Conservation (phyloP, 2,888 invertebrate genomes). For the Callyntrura guangdongensis region DNA sequence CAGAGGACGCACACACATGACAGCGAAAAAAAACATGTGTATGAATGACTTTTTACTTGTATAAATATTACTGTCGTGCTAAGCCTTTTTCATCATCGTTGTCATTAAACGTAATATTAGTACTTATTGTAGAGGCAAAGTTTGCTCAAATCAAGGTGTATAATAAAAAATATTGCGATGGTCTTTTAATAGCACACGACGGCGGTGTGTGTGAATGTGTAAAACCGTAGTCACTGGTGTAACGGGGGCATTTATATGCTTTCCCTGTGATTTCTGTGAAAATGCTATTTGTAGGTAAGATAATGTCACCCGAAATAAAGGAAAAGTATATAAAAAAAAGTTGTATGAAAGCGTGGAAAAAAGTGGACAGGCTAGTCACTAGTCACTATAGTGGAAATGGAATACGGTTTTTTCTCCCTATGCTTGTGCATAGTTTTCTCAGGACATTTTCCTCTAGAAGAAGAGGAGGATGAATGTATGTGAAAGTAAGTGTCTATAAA, state of each 20-base stretch:
- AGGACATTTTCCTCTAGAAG: neutral
- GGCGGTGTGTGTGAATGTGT: no score
- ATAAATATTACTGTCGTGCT: neutral
- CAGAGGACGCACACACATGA: neutral
- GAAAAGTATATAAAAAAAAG: neutral
- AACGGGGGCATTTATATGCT: neutral
- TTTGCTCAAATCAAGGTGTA: slow-evolving; percentile 31
- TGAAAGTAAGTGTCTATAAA: slow-evolving; percentile 66
- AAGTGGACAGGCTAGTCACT: neutral
- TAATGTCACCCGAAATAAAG: slow-evolving; percentile 39
- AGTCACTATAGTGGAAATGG: no score
- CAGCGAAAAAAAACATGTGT: slow-evolving; percentile 14
- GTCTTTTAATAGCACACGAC: slow-evolving; percentile 22
- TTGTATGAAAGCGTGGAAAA: neutral
- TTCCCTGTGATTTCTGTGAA: neutral
- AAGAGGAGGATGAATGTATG: slow-evolving; percentile 18
- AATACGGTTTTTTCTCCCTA: no score
- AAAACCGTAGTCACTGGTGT: no score
- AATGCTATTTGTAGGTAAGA: slow-evolving; percentile 9
- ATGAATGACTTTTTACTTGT: slow-evolving; percentile 35
- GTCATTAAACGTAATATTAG: slow-evolving; percentile 29
- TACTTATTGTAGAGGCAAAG: neutral
- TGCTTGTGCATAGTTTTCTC: neutral
- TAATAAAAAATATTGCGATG: slow-evolving; percentile 10
- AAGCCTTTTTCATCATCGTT: slow-evolving; percentile 32